phyloP scores from a whole-genome alignment of 53 echinoderm and acorn worm species.

The Crossaster papposus region DNA sequence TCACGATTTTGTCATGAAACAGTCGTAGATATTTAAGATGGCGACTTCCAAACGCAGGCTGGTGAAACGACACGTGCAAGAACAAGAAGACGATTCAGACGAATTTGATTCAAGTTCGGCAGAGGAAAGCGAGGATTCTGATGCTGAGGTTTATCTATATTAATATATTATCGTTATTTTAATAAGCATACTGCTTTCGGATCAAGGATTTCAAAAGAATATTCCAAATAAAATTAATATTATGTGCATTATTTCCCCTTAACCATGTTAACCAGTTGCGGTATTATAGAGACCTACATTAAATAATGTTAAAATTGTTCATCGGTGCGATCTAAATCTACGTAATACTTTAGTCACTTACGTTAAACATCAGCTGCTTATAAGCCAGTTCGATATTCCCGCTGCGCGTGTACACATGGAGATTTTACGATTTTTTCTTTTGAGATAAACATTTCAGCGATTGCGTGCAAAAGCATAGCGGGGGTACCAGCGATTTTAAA shows the following conservation, averaged over 20 bases:
- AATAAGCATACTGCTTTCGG: neutral
- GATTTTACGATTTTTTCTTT: no score
- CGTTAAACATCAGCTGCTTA: no score
- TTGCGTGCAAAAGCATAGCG: no score
- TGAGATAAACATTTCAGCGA: no score
- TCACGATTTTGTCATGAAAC: neutral
- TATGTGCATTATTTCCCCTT: neutral
- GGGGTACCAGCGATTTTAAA: no score
- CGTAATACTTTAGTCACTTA: no score
- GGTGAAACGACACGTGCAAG: neutral
- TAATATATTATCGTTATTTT: neutral
- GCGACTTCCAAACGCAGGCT: constrained; percentile 32
- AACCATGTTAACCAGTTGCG: neutral
- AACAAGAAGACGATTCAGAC: constrained; percentile 39
- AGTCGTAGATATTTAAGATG: constrained; percentile 31
- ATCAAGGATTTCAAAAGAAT: neutral
- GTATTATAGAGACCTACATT: no score
- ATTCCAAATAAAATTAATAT: no score
- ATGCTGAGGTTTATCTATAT: constrained; percentile 35
- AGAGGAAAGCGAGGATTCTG: constrained; percentile 50
- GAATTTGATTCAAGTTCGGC: constrained; percentile 45
- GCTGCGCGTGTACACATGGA: no score
- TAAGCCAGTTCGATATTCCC: no score
- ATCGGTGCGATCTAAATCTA: no score
- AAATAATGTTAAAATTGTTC: no score